These are phyloP conservation scores for Hanleya hanleyi DNA, from an alignment of 2,888 invertebrate species.

Conservation along the genomic window DNA sequence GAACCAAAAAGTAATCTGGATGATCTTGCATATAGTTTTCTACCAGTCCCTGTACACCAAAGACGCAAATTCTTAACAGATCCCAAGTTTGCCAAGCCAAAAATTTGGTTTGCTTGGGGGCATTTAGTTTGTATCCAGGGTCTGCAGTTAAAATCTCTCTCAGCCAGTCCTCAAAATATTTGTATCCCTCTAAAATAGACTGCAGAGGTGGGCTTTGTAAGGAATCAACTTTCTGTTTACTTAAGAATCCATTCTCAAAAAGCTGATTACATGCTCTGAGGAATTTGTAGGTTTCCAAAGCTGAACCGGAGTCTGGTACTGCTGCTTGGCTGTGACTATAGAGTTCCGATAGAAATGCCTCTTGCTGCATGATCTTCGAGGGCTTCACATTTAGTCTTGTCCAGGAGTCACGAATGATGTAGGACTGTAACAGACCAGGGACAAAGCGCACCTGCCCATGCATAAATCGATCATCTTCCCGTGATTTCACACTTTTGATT, in stretches of 20 bases:
- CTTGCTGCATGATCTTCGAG: background rate
- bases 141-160: background rate
- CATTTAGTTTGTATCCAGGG: background rate
- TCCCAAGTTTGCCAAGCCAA: background rate
- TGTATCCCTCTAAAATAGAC: background rate
- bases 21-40: background rate
- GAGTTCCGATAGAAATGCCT: background rate
- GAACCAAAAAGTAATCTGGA: background rate
- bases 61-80: background rate
- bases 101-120: background rate
- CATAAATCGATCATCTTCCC: background rate
- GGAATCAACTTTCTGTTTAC: background rate
- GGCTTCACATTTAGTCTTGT: background rate
- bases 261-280: slow-evolving; percentile 3
- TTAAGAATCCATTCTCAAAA: background rate
- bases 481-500: background rate
- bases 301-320: background rate
- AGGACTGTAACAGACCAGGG: background rate
- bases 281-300: background rate
- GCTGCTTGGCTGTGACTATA: background rate
- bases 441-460: background rate
- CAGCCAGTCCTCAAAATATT: slow-evolving; percentile 1
- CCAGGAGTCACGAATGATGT: background rate
- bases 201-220: background rate
- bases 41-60: background rate